phyloP scores from a whole-genome alignment of 2,888 invertebrate genomes.

The Rhorus exstirpatorius region DNA sequence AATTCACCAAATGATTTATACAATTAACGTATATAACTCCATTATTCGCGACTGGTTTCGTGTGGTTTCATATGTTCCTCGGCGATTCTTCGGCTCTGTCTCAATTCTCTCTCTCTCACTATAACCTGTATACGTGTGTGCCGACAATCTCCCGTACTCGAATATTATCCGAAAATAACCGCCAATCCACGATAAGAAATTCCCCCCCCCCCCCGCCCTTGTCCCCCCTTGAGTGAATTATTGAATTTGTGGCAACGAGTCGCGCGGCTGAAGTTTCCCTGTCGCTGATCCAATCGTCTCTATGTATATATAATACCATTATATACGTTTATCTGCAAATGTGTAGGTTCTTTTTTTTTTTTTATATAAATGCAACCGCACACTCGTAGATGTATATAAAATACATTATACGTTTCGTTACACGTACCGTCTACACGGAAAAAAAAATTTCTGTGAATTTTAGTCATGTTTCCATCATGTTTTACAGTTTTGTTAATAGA shows the following conservation, averaged over 20 bases:
- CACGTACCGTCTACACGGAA: too few relatives aligned
- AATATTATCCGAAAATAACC: constrained; percentile 73
- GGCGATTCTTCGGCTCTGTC: constrained; percentile 25
- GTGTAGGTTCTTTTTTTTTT: constrained; percentile 16
- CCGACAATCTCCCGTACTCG: constrained; percentile 63
- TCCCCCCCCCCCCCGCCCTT: neutral
- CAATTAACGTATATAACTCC: constrained; percentile 71
- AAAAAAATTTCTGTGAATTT: too few relatives aligned
- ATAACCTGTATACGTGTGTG: constrained; percentile 26
- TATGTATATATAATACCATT: constrained; percentile 12
- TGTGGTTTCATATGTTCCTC: constrained; percentile 6
- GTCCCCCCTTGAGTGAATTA: constrained; percentile 70
- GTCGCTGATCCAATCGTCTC: constrained; percentile 53
- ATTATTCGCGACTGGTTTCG: constrained; percentile 59
- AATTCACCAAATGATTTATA: constrained; percentile 69
- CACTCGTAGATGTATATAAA: neutral
- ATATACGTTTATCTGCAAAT: constrained; percentile 58
- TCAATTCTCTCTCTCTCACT: constrained; percentile 19
- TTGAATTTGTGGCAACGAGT: constrained; percentile 73
- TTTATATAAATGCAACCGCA: neutral
- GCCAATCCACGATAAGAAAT: constrained; percentile 71
- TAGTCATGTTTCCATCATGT: too few relatives aligned
- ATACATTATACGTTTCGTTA: too few relatives aligned
- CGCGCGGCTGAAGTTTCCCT: constrained; percentile 55
- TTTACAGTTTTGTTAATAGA: too few relatives aligned